Percentiles rank a stretch among this genome's conserved stretches.
Evolutionary conservation across 2,888 invertebrate species (phyloP).

Genomic region (Stenodema calcarata): DNA sequence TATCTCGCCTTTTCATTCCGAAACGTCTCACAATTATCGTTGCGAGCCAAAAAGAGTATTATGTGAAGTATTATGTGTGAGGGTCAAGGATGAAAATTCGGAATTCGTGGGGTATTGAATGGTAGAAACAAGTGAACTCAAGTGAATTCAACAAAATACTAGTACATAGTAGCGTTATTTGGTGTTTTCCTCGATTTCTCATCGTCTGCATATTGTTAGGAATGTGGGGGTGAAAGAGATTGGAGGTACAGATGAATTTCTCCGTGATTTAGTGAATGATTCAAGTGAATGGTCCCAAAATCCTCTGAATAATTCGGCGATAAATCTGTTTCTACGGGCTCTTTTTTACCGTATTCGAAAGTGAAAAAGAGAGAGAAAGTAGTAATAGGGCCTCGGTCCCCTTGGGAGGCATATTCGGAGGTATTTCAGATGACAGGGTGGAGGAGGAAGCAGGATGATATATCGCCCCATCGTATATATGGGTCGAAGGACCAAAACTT

Average conservation of each 20-base stretch:
- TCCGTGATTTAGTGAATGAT: constrained; percentile 37
- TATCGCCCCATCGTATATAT: constrained; percentile 19
- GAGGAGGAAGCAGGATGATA: constrained; percentile 20
- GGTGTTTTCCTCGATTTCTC: not conserved
- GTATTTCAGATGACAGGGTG: constrained; percentile 19
- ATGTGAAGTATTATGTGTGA: too few species aligned
- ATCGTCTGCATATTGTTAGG: not conserved
- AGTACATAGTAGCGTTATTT: too few species aligned
- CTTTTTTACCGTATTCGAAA: not conserved
- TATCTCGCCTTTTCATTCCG: too few species aligned
- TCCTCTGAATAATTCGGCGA: constrained; percentile 24
- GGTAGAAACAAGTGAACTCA: too few species aligned
- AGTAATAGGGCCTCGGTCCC: not conserved
- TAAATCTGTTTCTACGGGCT: constrained; percentile 29
- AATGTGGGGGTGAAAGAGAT: not conserved
- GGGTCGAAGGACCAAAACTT: not conserved
- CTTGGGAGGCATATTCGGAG: constrained; percentile 32
- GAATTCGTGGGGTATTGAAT: too few species aligned
- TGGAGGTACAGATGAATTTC: not conserved
- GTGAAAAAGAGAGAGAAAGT: not conserved
- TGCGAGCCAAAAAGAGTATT: too few species aligned
- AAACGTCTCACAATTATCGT: too few species aligned
- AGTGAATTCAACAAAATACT: too few species aligned
- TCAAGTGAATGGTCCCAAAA: not conserved
- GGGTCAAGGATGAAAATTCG: too few species aligned